Base-by-base conservation (phyloP, 2,113 vertebrate genomes). In the Psettodes erumei region DNA sequence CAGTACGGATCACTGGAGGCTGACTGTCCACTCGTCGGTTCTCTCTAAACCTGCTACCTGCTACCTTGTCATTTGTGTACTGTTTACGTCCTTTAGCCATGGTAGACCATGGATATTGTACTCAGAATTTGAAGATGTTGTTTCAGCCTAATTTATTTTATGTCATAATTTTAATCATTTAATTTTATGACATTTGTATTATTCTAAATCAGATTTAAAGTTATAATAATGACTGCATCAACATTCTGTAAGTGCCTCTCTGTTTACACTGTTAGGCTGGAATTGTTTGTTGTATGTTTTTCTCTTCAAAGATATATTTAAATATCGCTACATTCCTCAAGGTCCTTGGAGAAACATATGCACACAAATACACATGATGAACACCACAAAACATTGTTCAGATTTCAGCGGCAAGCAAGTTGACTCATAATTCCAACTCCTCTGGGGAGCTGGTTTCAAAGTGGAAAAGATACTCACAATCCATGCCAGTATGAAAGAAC, bases 1-100 rank as follows among this genome's bases (percentile, higher is more conserved):
- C 79, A 80, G 77, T 75, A 70, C 6, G 1, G 38, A 75, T 79
- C 72, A 72, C 71, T 63, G 71, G 63, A 48, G n/a, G 74, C 70
- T 33, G 19, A 59, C 37, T 37, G 42, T 63, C 64, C 77, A 47
- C 62, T 42, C 58, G 43, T 68, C n/a, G 32, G 32, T 67, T 70
- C 40, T 38, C 37, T 62, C 27, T 28, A 32, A 65, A 71, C 59
- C 58, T 50, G 55, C 30, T 33, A 71, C 59, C 58, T 50, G 55
- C 30, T 33, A 23, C 43, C 53, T 77, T 69, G 61, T 47, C 43
- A 47, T 79, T 40, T 68, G 61, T 32, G 48, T 59, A 45, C 51
- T 11, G n/a, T n/a, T 75, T 21, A 18, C 30, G 15, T 62, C 28
- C 4, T 27, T 6, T 25, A 16, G 28, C 25, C 64, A 15, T 53